A percentile compares a stretch with the other conserved stretches of the same genome.
Evolutionary conservation across 2,113 vertebrate species (phyloP).

Genomic region (Heloderma charlesbogerti): DNA sequence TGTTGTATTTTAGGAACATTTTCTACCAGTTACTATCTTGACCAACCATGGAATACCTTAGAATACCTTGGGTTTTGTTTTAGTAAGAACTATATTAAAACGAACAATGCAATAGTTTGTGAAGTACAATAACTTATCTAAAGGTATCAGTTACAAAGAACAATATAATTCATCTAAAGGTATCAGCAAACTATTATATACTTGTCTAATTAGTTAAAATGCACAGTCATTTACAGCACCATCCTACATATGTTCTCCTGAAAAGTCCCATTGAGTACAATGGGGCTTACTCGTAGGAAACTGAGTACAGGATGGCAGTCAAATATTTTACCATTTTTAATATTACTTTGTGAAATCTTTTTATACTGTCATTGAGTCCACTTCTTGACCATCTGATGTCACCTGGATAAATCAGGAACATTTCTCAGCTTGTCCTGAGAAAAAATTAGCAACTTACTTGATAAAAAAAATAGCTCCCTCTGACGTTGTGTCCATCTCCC

Average conservation of each 20-base stretch:
- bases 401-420: not conserved
- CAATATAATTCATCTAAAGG: not conserved
- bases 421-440: not conserved
- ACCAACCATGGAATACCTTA: not conserved
- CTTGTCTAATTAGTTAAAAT: not conserved
- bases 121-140: not conserved
- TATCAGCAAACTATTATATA: not conserved
- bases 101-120: not conserved
- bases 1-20: not conserved
- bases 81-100: not conserved
- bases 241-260: not conserved
- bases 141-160: not conserved
- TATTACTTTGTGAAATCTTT: not conserved
- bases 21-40: not conserved
- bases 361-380: not conserved
- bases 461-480: slow-evolving; percentile 80
- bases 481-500: slow-evolving; percentile 77
- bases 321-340: not conserved
- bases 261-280: not conserved
- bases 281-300: not conserved
- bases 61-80: not conserved
- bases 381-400: not conserved
- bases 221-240: not conserved
- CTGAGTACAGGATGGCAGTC: not conserved
- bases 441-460: slow-evolving; percentile 74